phyloP scores from a whole-genome alignment of 1,140 invertebrate genomes.

The Bombus waltoni region DNA sequence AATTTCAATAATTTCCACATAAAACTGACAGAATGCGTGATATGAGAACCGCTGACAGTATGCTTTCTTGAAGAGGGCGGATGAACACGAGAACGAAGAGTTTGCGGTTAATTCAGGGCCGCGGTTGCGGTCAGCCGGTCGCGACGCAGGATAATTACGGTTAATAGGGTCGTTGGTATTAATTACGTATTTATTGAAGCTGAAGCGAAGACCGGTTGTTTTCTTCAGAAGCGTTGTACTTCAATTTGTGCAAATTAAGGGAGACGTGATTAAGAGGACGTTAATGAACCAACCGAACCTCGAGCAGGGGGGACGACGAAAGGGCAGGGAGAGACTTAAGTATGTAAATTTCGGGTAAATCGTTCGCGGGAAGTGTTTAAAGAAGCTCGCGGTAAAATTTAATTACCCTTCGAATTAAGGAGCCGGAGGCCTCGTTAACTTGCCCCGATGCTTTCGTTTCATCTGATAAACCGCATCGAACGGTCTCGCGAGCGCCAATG shows the following conservation, averaged over 20 bases:
- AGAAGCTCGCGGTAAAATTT: conserved; percentile 30
- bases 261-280: conserved; percentile 25
- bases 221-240: not conserved
- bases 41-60: conserved; percentile 25
- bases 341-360: conserved; percentile 44
- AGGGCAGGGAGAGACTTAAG: not conserved
- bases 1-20: not conserved
- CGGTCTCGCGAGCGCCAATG: not conserved
- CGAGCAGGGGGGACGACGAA: too few relatives aligned
- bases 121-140: not conserved
- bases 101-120: conserved; percentile 37
- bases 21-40: not conserved
- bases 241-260: conserved; percentile 42
- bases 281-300: conserved; percentile 20
- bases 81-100: conserved; percentile 9
- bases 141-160: conserved; percentile 45
- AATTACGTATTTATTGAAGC: conserved; percentile 50
- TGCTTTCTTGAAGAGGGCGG: conserved; percentile 35
- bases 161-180: conserved; percentile 53
- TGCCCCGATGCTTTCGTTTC: not conserved
- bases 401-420: conserved; percentile 11
- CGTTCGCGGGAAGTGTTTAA: conserved; percentile 18
- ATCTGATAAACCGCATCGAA: conserved; percentile 7
- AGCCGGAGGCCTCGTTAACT: not conserved
- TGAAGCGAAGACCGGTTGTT: not conserved